Evolutionary conservation across 2,888 invertebrate genomes (phyloP).

Genomic region (Zaprionus obscuricornis): DNA sequence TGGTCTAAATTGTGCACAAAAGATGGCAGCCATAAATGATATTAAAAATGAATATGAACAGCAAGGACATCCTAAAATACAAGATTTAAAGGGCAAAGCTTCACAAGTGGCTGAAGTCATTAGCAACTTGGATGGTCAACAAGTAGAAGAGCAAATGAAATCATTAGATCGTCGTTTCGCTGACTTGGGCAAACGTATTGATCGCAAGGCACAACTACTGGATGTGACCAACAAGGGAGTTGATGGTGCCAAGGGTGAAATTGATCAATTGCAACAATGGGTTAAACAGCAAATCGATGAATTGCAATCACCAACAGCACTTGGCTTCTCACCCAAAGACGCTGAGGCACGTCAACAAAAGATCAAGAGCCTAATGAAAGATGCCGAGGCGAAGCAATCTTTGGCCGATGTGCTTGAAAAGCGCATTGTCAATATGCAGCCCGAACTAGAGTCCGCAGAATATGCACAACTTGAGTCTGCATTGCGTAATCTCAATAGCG

Average conservation of each 20-base stretch:
- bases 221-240: conserved; percentile 93
- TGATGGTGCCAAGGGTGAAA: conserved; percentile 91
- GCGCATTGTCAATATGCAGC: conserved; percentile 91
- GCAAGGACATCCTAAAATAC: conserved; percentile 89
- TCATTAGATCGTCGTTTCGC: conserved; percentile 92
- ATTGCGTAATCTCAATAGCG: conserved; percentile 88
- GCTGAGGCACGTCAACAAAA: conserved; percentile 90
- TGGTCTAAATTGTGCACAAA: conserved; percentile 91
- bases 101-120: conserved; percentile 90
- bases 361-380: conserved; percentile 90
- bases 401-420: conserved; percentile 92
- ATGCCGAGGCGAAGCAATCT: conserved; percentile 92
- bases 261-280: conserved; percentile 91
- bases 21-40: conserved; percentile 89
- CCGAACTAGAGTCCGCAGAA: conserved; percentile 93
- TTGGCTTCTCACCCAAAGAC: conserved; percentile 91
- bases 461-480: conserved; percentile 90
- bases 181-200: conserved; percentile 92
- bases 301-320: conserved; percentile 87
- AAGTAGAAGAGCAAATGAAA: conserved; percentile 95
- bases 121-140: conserved; percentile 94
- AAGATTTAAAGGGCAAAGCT: conserved; percentile 88
- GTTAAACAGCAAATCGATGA: conserved; percentile 89
- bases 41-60: conserved; percentile 90
- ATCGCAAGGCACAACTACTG: conserved; percentile 92